Conservation (phyloP, 2,797 vertebrate species). For the Parauchenoglanis ngamensis region DNA sequence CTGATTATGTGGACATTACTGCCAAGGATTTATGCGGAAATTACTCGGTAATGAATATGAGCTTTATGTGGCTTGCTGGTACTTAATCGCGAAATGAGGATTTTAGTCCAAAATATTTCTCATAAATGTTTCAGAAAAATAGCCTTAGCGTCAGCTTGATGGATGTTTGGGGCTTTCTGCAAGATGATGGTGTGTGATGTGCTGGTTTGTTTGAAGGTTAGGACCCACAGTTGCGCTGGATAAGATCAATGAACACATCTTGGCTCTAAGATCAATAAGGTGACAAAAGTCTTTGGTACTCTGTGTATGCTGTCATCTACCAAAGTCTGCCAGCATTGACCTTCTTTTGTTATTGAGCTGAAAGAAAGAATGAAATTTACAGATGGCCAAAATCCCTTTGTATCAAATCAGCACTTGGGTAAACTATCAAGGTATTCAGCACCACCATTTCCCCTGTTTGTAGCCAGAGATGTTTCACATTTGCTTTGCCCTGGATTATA, state of each 20-base stretch:
- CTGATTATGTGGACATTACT: slow-evolving; percentile 11
- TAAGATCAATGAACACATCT: slow-evolving; percentile 26
- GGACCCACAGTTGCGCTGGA: background rate
- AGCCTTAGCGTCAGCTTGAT: background rate
- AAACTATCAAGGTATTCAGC: background rate
- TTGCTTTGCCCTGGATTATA: slow-evolving; percentile 9
- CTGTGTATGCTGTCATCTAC: slow-evolving; percentile 12
- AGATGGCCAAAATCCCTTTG: background rate
- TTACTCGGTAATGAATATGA: slow-evolving; percentile 20
- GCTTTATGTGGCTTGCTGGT: slow-evolving; percentile 28
- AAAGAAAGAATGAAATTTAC: background rate
- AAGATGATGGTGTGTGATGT: background rate
- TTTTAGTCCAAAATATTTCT: slow-evolving; percentile 21
- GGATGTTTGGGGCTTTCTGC: slow-evolving; percentile 4
- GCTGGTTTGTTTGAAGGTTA: slow-evolving; percentile 22
- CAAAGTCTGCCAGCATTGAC: slow-evolving; percentile 9
- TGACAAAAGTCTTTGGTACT: background rate
- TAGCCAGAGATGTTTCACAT: slow-evolving; percentile 17
- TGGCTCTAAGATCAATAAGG: slow-evolving; percentile 19
- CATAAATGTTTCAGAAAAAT: slow-evolving; percentile 18
- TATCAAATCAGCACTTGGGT: background rate
- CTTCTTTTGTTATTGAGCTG: background rate
- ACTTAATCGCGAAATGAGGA: slow-evolving; percentile 5
- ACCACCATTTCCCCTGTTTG: background rate
- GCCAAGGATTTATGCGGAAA: slow-evolving; percentile 26